Evolutionary conservation across 2,888 invertebrate genomes (phyloP), one percentile per base, ranked within the genome.

Genomic region (Folsomia manolachei): DNA sequence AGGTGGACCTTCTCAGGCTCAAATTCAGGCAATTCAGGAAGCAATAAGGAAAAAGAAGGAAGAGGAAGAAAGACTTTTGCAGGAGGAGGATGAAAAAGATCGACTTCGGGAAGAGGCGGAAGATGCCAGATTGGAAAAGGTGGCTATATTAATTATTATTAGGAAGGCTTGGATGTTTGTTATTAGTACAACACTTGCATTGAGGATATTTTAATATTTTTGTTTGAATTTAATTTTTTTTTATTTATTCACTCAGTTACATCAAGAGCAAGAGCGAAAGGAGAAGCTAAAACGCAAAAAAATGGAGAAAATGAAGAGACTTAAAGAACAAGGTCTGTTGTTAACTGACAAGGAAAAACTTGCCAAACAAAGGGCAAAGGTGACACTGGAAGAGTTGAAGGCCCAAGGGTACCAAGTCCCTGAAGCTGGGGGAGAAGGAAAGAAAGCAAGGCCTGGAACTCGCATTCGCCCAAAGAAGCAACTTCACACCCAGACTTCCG

Each of bases 331-430:
- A 85, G 98, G 56, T 18, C 21, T 56, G 7, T 86, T 95, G 39
- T 85, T 97, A 72, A 96, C 96, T 1, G 90, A 93, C 0, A 96
- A 96, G 84, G 96, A 99, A 83, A 96, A 94, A 83, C 92, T 92
- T 78, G 95, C 95, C 81, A 89, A 91, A 76, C 92, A 93, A 0
- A 87, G 95, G 79, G 94, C 95, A 7, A 92, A 94, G 83, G 93
- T 93, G 71, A 89, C 95, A 88, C 85, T 97, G 75, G 94, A 95
- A 69, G 91, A 92, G 1, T 86, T 95, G 56, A 94, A 93, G 84
- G 94, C 93, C 9, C 93, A 94, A 85, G 96, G 96, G 73, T 85
- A 93, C 26, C 91, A 91, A 82, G 86, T 94, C 74, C 93, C 93
- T 0, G 89, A 27, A 89, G 89, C 73, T 87, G 89, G 79, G 84